Percentiles rank a stretch among this genome's conserved stretches.
Evolutionary conservation across 2,113 vertebrate genomes (phyloP).

Genomic region (Ariopsis seemanni): DNA sequence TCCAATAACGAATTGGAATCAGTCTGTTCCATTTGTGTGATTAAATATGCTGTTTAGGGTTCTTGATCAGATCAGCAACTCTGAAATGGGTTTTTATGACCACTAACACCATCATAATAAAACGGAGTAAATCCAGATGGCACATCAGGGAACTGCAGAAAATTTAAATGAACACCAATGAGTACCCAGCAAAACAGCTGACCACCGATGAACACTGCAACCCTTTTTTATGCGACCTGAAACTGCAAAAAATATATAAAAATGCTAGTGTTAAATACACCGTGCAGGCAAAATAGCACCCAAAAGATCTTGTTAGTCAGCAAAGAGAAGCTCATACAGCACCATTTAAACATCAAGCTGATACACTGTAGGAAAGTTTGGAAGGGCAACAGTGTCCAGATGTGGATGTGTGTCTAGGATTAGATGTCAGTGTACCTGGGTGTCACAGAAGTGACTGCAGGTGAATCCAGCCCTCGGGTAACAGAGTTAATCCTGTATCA

Average conservation of each 20-base stretch:
- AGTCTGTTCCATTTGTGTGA: neutral
- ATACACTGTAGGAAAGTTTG: neutral
- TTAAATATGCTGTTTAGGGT: neutral
- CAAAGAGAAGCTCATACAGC: conserved; percentile 7
- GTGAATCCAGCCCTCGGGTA: conserved; percentile 70
- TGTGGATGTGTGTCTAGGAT: conserved; percentile 2
- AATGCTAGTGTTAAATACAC: neutral
- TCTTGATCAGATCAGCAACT: neutral
- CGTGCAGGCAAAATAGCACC: neutral
- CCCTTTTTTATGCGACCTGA: neutral
- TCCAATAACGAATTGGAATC: neutral
- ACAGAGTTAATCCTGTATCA: conserved; percentile 79
- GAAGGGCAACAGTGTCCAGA: neutral
- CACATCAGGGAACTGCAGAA: neutral
- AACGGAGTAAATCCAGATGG: neutral
- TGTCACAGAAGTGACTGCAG: conserved; percentile 61
- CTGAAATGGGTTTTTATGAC: conserved; percentile 22
- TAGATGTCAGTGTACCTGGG: conserved; percentile 63
- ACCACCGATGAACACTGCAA: neutral
- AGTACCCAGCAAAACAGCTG: neutral
- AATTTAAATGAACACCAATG: neutral
- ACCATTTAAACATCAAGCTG: neutral
- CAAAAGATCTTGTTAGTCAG: conserved; percentile 12
- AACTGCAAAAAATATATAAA: too few species aligned
- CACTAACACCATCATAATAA: neutral